Conservation (phyloP, 2,113 vertebrate species). For the Prunella himalayana region DNA sequence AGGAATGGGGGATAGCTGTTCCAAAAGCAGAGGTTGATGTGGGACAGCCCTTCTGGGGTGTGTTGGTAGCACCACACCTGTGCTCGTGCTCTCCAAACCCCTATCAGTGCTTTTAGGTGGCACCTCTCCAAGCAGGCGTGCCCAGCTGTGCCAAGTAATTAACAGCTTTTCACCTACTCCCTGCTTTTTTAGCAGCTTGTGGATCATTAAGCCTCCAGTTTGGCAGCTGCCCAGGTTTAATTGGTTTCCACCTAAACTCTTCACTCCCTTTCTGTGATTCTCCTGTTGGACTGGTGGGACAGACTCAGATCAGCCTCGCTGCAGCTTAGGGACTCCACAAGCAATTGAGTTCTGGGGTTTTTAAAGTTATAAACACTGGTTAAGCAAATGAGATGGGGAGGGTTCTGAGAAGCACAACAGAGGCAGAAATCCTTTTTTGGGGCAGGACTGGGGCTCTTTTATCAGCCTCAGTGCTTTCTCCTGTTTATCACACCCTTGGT, state of each 20-base stretch:
- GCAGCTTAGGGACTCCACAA: neutral
- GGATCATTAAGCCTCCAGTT: neutral
- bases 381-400: neutral
- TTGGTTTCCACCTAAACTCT: neutral
- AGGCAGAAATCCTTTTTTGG: neutral
- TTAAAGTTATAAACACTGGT: neutral
- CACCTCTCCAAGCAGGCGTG: neutral
- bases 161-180: neutral
- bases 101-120: neutral
- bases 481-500: rapidly evolving
- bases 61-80: neutral
- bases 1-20: neutral
- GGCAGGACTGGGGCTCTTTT: neutral
- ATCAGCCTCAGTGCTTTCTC: neutral
- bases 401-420: neutral
- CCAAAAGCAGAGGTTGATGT: neutral
- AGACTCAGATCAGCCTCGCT: neutral
- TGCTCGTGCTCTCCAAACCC: neutral
- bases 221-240: neutral
- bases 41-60: neutral
- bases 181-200: neutral
- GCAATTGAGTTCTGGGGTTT: neutral
- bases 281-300: neutral
- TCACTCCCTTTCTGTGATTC: neutral
- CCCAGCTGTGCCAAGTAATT: neutral